Base-by-base conservation (phyloP, 1,140 invertebrate species). In the Diabrotica undecimpunctata region DNA sequence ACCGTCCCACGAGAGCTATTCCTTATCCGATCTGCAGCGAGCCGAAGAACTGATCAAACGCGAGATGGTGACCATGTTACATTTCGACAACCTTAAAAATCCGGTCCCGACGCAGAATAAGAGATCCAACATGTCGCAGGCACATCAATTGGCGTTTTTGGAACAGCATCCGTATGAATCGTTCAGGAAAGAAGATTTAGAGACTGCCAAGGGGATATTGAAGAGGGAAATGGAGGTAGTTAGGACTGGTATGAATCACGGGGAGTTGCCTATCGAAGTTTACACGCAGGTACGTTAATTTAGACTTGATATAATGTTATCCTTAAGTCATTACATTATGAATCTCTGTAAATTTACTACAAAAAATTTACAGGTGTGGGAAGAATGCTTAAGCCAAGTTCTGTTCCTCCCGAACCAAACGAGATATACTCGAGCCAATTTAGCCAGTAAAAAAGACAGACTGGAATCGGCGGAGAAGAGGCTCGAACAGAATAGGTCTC, bases 41-140 rank as follows among this genome's bases (percentile, higher is more conserved):
- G 95, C 97, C 14, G 96, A 99, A 82, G 96, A 99, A 81, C 77
- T 99, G 36, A 96, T 99, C 56, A 99, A 99, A 81, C 84, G 88
- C 65, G 97, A 99, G 83, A 99, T 99, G 95, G 84, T 97, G 36
- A 90, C 89, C 6, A 97, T 98, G 94, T 79, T 98, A 51, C 89
- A 97, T 72, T 94, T 94, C 78, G 96, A 99, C 82, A 86, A 90
- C 37, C 66, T 91, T 11, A 83, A 88, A 64, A 88, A 90, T 80
- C 88, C 87, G 0, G 65, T 83, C n/a, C 74, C 77, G 7, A 76
- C 73, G 14, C 81, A 77, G 36, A 71, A 37, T 13, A 75, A 77
- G 69, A 67, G 78, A 66, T 65, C 79, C 74, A 67, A 67, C 72
- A 55, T 80, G 79, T 77, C 85, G 62, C 86, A 91, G 74, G 84